Evolutionary conservation across 2,888 invertebrate species (phyloP).

Genomic region (Thymelicus lineola): DNA sequence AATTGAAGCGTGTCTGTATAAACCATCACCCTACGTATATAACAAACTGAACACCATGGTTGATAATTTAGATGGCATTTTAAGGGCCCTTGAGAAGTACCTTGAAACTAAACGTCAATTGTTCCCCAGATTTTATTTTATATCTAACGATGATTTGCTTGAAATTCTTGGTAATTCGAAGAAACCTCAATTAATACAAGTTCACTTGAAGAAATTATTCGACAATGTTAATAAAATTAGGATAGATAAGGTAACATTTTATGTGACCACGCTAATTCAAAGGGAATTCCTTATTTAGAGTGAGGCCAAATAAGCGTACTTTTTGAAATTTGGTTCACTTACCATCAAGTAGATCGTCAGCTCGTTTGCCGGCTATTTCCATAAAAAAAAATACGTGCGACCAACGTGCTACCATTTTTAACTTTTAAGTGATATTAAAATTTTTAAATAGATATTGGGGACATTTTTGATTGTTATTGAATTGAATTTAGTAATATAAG

Average conservation of each 20-base stretch:
- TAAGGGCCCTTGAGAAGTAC: slow-evolving; percentile 93
- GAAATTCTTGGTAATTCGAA: slow-evolving; percentile 95
- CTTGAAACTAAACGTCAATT: slow-evolving; percentile 95
- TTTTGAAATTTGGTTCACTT: too few relatives aligned
- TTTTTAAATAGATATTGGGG: too few relatives aligned
- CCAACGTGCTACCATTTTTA: too few relatives aligned
- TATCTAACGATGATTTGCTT: slow-evolving; percentile 88
- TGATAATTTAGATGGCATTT: slow-evolving; percentile 91
- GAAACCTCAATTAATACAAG: slow-evolving; percentile 92
- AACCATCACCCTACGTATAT: slow-evolving; percentile 86
- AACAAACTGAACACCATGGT: slow-evolving; percentile 90
- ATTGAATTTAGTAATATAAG: too few relatives aligned
- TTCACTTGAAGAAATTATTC: slow-evolving; percentile 95
- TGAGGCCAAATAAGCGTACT: too few relatives aligned
- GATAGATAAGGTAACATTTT: slow-evolving; percentile 85
- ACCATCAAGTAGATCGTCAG: too few relatives aligned
- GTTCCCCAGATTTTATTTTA: slow-evolving; percentile 91
- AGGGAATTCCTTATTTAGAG: too few relatives aligned
- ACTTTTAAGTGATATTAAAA: too few relatives aligned
- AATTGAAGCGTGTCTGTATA: slow-evolving; percentile 86
- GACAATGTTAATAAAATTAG: slow-evolving; percentile 92
- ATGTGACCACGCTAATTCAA: too few relatives aligned
- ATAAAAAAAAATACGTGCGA: too few relatives aligned
- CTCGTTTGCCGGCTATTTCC: too few relatives aligned
- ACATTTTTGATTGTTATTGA: too few relatives aligned